These are phyloP conservation scores for Helicolenus hilgendorfi DNA, from an alignment of 2,797 vertebrate genomes.

Conservation along the genomic window DNA sequence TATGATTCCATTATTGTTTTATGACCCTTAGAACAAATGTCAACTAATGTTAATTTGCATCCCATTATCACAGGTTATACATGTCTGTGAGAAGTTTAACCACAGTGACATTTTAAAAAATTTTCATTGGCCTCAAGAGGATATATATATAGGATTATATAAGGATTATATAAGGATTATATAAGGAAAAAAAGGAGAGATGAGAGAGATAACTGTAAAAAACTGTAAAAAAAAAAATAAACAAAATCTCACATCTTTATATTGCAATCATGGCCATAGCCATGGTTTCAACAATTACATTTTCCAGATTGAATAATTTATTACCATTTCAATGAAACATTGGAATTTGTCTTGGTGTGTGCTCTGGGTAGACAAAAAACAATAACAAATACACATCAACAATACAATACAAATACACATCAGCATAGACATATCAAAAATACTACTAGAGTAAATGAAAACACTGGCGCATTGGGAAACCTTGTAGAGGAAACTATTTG, in stretches of 20 bases:
- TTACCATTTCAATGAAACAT: neutral
- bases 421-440: neutral
- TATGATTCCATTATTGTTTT: neutral
- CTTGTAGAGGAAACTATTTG: neutral
- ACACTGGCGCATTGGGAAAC: neutral
- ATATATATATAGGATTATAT: neutral
- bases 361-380: neutral
- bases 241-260: no score
- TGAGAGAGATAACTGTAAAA: neutral
- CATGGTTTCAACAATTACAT: neutral
- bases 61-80: neutral
- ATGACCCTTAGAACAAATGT: neutral
- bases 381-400: neutral
- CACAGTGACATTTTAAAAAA: neutral
- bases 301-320: neutral
- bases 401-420: neutral
- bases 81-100: neutral
- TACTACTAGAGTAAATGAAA: neutral
- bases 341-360: neutral
- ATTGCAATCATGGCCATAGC: neutral
- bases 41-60: neutral
- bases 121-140: neutral
- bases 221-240: no score
- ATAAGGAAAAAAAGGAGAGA: fast-evolving
- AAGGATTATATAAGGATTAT: neutral